Evolutionary conservation across 2,113 vertebrate species (phyloP).

Genomic region (Menura novaehollandiae): DNA sequence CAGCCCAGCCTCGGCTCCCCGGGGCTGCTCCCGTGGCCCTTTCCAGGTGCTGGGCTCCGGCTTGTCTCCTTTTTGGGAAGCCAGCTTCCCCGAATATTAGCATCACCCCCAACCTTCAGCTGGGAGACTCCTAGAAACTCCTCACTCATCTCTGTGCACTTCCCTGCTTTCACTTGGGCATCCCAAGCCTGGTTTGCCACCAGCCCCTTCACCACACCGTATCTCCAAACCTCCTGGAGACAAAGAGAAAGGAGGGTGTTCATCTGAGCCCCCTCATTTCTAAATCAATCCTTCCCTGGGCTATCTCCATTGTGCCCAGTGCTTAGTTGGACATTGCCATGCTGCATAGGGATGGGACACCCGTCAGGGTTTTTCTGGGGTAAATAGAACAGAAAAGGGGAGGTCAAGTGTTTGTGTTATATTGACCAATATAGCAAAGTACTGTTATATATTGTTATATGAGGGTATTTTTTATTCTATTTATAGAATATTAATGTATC

Average conservation of each 20-base stretch:
- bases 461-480: background rate
- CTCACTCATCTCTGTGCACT: accelerated
- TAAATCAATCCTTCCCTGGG: background rate
- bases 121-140: background rate
- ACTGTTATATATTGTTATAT: no score
- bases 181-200: background rate
- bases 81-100: accelerated
- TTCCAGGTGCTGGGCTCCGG: background rate
- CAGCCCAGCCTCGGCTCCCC: background rate
- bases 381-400: background rate
- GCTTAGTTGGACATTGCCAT: background rate
- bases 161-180: background rate
- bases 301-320: accelerated
- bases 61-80: conserved; percentile 43
- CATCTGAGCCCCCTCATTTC: background rate
- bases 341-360: background rate
- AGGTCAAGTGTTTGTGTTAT: background rate
- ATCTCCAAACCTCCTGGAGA: background rate
- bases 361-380: background rate
- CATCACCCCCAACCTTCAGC: background rate
- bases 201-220: accelerated
- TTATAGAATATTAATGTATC: background rate
- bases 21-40: background rate
- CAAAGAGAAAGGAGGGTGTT: accelerated
- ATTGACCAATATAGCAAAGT: background rate